phyloP scores from a whole-genome alignment of 2,113 vertebrate genomes.

The Rhineura floridana region DNA sequence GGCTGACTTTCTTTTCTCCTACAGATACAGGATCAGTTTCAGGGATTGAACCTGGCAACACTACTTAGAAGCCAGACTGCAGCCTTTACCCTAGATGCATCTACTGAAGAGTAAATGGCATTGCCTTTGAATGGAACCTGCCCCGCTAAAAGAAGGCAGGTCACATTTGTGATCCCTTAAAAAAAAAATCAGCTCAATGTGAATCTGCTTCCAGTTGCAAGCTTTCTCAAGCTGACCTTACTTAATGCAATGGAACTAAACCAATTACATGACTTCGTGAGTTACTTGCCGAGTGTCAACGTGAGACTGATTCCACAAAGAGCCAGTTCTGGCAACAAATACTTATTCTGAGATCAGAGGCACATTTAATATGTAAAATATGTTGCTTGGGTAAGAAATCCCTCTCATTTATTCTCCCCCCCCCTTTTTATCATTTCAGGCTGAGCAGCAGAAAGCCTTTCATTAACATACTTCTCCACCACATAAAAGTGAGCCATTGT shows the following conservation, averaged over 20 bases:
- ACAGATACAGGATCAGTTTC: too few species aligned
- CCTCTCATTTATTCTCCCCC: constrained; percentile 15
- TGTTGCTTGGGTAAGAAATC: constrained; percentile 22
- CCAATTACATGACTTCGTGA: background rate
- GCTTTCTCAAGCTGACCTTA: constrained; percentile 10
- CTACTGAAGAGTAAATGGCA: background rate
- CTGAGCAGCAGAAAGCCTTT: constrained; percentile 25
- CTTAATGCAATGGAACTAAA: constrained; percentile 6
- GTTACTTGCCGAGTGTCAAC: constrained; percentile 1
- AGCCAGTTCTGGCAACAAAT: constrained; percentile 7
- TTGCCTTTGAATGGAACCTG: background rate
- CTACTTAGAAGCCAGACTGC: background rate
- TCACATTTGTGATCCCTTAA: background rate
- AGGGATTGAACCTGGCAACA: too few species aligned
- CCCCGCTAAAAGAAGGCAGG: background rate
- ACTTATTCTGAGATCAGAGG: constrained; percentile 25
- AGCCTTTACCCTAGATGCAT: background rate
- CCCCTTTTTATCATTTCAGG: constrained; percentile 27
- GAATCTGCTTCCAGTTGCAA: background rate
- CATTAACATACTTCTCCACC: constrained; percentile 33
- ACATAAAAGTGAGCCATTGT: constrained; percentile 22
- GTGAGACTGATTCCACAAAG: background rate
- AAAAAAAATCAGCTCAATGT: background rate
- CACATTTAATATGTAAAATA: constrained; percentile 38
- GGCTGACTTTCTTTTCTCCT: too few species aligned